Evolutionary conservation across 2,797 vertebrate species (phyloP), one percentile per base, ranked within the genome.

Genomic region (Oreochromis grahami): DNA sequence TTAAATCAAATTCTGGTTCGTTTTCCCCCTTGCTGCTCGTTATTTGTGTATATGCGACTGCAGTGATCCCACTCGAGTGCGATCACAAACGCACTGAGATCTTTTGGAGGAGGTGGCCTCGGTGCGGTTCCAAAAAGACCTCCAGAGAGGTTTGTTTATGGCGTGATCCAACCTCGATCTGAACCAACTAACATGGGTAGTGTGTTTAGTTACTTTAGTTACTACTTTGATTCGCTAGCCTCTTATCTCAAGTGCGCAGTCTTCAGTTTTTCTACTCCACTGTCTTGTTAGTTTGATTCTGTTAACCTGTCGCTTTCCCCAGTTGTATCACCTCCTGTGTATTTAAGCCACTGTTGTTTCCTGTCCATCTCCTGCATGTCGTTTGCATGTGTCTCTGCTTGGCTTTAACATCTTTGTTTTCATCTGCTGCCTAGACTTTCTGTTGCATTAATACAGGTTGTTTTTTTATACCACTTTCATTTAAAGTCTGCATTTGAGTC

Each of bases 331-430:
- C 17, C 58, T 36, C 32, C 32, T 63, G 56, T 60, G 56, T 60
- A 34, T 60, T 60, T 60, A 60, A 60, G 56, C 56, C 32, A 60
- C 56, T 60, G 56, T n/a, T 36, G 56, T 60, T 34, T 60, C 56
- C 56, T 60, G 29, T 60, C 56, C 56, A 19, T 17, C 56, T 58
- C 29, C 0, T 3, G 0, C 55, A 58, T 58, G 29, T 58, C 0
- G 2, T 58, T 58, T 58, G 55, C 15, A 32, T 58, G 55, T 58
- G 34, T 60, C 56, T 34, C 56, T 34, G 17, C 56, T 60, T 60
- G 29, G 17, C 58, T 60, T 55, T 26, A 55, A 55, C 13, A 55
- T 26, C 7, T 55, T 14, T 26, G 12, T 55, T 55, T 55, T 55
- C 52, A 55, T 55, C 24, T 55, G 53, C 24, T 55, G 13, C 1